Evolutionary conservation across 2,113 vertebrate species (phyloP).

Genomic region (Barnardius zonarius): DNA sequence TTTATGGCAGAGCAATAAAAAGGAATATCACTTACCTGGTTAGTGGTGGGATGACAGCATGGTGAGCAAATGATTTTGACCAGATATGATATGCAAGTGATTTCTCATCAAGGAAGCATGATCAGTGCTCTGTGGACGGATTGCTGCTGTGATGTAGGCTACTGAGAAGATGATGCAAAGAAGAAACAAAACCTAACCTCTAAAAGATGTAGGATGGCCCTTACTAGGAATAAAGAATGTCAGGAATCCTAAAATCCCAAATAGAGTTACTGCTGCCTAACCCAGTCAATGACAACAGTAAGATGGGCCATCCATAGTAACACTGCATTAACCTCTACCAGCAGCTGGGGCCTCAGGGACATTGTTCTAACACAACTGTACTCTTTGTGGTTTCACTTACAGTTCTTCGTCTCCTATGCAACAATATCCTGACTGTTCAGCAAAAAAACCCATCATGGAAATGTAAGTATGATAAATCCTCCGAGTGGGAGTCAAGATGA

Average conservation of each 20-base stretch:
- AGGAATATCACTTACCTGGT: neutral
- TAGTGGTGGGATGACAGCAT: neutral
- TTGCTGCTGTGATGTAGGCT: neutral
- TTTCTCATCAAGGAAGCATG: neutral
- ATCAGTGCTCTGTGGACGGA: neutral
- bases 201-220: neutral
- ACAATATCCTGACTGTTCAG: constrained; percentile 59
- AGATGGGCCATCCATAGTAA: neutral
- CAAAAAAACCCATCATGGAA: neutral
- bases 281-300: neutral
- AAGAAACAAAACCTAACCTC: neutral
- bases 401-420: constrained; percentile 14
- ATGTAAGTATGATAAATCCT: constrained; percentile 27
- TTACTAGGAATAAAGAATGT: neutral
- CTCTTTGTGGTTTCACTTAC: constrained; percentile 16
- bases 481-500: constrained; percentile 39
- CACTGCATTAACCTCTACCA: neutral
- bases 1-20: neutral
- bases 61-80: neutral
- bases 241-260: neutral
- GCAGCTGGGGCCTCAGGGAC: neutral
- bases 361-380: neutral
- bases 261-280: neutral
- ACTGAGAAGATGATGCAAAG: neutral
- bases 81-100: neutral